These are phyloP conservation scores for Chiloscyllium plagiosum DNA, from an alignment of 2,113 vertebrate species.

Conservation along the genomic window DNA sequence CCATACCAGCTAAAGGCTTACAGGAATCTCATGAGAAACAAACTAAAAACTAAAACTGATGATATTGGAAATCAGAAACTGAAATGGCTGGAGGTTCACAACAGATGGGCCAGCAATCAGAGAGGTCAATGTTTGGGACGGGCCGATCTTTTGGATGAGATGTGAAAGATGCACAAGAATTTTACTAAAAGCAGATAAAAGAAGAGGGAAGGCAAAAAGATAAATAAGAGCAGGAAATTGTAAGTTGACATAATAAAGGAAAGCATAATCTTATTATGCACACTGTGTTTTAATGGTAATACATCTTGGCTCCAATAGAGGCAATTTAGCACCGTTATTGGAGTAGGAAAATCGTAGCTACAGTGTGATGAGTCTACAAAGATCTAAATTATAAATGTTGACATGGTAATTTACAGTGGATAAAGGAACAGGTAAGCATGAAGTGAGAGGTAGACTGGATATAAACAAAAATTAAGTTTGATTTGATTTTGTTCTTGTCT, in stretches of 20 bases:
- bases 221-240: not conserved
- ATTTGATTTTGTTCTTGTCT: not conserved
- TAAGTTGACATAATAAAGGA: not conserved
- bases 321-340: not conserved
- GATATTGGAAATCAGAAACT: not conserved
- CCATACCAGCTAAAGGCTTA: too few relatives aligned
- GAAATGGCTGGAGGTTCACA: not conserved
- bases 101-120: not conserved
- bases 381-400: not conserved
- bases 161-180: not conserved
- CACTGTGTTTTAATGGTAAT: not conserved
- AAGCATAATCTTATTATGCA: not conserved
- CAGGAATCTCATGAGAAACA: too few relatives aligned
- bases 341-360: not conserved
- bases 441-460: not conserved
- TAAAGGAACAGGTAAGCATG: not conserved
- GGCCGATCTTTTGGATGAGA: not conserved
- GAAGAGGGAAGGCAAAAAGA: not conserved
- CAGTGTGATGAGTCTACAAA: not conserved
- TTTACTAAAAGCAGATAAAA: not conserved
- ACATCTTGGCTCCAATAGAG: not conserved
- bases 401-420: not conserved
- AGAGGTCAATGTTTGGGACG: too few relatives aligned
- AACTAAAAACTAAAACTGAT: not conserved
- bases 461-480: not conserved